Base-by-base conservation (phyloP, 2,797 vertebrate genomes). In the Perodicticus potto region DNA sequence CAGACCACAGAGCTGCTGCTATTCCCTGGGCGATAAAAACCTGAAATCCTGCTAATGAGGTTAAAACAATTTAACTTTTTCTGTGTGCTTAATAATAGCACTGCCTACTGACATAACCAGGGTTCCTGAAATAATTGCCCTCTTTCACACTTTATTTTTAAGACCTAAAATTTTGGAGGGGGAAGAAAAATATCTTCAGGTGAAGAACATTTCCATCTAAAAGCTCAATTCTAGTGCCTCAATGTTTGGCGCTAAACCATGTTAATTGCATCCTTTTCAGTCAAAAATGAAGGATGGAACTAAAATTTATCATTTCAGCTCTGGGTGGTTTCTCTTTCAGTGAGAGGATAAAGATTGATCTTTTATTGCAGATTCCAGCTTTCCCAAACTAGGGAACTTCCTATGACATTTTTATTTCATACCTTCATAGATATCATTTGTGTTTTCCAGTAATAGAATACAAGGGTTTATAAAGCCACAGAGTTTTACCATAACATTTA, bases 81-180 rank as follows among this genome's bases (percentile, higher is more conserved):
- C 53, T 86, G 55, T 72, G 76, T 40, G 55, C 37, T 89, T 97
- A 97, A 96, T 93, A 95, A 97, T 96, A 97, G 93, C 81, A 92
- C 34, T 91, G 73, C 53, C 81, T 94, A 61, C 77, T 93, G 91
- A 96, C 86, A 91, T 37, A 96, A 82, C 63, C 72, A 81, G 53
- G 55, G 76, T 91, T 94, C 86, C 89, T 69, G 82, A 89, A 96
- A 96, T 95, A 97, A 96, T 96, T 93, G 89, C 61, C 89, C 89
- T 91, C 86, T 95, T 97, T 96, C 74, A 45, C 23, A 69, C 43
- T 91, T 95, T 97, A 96, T 91, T 95, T 97, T 97, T 97, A 97
- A 80, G 82, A 91, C 57, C 69, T 88, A 61, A 25, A 81, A 61
- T 6, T 40, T 81, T 81, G 37, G 29, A 61, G 8, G 13, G 49